These are phyloP conservation scores for Podargus strigoides DNA, from an alignment of 2,797 vertebrate species.

Conservation along the genomic window DNA sequence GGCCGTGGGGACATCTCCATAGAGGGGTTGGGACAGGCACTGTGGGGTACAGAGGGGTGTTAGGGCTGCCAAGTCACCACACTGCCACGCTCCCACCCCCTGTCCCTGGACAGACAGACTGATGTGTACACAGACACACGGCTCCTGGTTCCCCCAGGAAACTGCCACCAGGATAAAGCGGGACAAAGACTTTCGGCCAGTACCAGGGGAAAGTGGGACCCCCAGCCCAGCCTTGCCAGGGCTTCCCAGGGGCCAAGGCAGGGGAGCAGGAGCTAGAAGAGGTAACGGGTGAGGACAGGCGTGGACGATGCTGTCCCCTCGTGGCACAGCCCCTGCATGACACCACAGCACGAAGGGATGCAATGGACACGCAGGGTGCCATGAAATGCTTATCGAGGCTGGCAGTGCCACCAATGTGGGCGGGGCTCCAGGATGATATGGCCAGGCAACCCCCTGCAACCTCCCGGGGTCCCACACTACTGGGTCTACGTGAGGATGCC, in stretches of 20 bases:
- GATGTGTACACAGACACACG: accelerated
- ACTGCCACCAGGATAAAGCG: background rate
- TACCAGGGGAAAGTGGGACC: background rate
- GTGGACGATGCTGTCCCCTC: conserved; percentile 22
- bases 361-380: background rate
- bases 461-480: background rate
- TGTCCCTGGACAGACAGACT: background rate
- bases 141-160: background rate
- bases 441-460: too few relatives aligned
- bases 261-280: background rate
- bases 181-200: background rate
- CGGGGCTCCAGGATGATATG: accelerated
- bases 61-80: too few relatives aligned
- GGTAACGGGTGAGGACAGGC: background rate
- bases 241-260: background rate
- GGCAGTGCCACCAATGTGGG: background rate
- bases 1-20: background rate
- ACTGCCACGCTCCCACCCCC: too few relatives aligned
- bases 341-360: background rate
- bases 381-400: background rate
- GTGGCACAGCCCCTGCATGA: background rate
- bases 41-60: accelerated
- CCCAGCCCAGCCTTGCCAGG: background rate
- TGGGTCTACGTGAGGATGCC: background rate
- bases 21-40: background rate